Evolutionary conservation across 2,113 vertebrate species (phyloP).

Genomic region (Sceloporus undulatus): DNA sequence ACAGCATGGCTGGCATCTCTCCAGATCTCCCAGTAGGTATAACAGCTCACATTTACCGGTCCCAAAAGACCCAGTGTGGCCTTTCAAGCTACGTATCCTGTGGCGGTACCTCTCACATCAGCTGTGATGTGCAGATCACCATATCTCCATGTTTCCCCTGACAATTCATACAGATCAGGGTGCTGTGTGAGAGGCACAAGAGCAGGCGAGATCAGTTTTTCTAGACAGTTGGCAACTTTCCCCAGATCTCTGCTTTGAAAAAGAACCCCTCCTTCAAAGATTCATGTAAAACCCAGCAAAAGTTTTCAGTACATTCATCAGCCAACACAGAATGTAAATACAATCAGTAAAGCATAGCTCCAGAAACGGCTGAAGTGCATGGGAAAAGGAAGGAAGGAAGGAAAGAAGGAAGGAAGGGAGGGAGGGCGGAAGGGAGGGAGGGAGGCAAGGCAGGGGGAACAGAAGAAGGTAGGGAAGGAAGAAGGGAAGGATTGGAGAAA

Average conservation of each 20-base stretch:
- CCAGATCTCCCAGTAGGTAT: background rate
- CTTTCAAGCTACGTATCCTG: background rate
- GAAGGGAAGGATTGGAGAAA: background rate
- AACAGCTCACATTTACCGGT: too few relatives aligned
- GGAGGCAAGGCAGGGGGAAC: conserved; percentile 5
- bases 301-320: conserved; percentile 50
- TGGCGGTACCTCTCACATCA: background rate
- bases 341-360: conserved; percentile 25
- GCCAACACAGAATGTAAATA: conserved; percentile 44
- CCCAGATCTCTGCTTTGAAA: background rate
- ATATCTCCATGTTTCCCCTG: background rate
- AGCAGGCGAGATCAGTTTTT: background rate
- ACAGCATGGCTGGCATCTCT: too few relatives aligned
- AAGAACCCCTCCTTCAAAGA: too few relatives aligned
- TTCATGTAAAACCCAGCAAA: background rate
- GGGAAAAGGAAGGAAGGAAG: background rate
- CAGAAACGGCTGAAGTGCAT: background rate
- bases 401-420: background rate
- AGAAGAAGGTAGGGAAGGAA: background rate
- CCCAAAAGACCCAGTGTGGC: background rate
- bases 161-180: too few relatives aligned
- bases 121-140: background rate
- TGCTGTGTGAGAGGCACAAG: background rate
- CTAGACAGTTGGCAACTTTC: background rate
- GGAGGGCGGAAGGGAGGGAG: background rate